Conservation (phyloP, 2,888 invertebrate species). For the Latheticus oryzae region DNA sequence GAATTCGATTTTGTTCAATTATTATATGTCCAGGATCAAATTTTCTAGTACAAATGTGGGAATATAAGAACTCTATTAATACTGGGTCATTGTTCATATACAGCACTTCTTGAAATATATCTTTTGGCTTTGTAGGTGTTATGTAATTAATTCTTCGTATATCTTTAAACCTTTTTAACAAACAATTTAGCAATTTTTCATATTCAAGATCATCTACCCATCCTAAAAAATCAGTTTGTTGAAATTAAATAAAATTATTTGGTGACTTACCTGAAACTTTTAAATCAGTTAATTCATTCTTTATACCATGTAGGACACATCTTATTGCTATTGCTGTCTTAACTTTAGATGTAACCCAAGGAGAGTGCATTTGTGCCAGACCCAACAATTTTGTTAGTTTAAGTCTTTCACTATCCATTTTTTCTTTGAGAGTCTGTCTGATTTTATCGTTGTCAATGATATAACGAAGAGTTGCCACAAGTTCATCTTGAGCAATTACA, state of each 20-base stretch:
- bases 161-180: neutral
- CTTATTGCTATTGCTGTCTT: neutral
- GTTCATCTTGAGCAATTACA: neutral
- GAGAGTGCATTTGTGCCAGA: neutral
- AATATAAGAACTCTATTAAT: constrained; percentile 44
- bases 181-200: constrained; percentile 5
- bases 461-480: neutral
- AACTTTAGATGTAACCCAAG: neutral
- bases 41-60: constrained; percentile 40
- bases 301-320: constrained; percentile 6
- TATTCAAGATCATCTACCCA: constrained; percentile 45
- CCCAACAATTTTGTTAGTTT: neutral
- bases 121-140: constrained; percentile 67
- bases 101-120: constrained; percentile 52
- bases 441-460: constrained; percentile 2
- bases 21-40: constrained; percentile 45
- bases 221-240: constrained; percentile 1
- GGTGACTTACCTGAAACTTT: constrained; percentile 5
- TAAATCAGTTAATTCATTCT: constrained; percentile 2
- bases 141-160: constrained; percentile 55
- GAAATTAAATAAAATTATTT: neutral
- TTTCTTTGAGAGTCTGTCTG: neutral
- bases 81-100: constrained; percentile 45
- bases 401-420: neutral
- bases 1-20: constrained; percentile 55